Percentiles rank a stretch among this genome's conserved stretches.
Conservation (phyloP, 2,888 invertebrate genomes). For the Eristalis arbustorum region DNA sequence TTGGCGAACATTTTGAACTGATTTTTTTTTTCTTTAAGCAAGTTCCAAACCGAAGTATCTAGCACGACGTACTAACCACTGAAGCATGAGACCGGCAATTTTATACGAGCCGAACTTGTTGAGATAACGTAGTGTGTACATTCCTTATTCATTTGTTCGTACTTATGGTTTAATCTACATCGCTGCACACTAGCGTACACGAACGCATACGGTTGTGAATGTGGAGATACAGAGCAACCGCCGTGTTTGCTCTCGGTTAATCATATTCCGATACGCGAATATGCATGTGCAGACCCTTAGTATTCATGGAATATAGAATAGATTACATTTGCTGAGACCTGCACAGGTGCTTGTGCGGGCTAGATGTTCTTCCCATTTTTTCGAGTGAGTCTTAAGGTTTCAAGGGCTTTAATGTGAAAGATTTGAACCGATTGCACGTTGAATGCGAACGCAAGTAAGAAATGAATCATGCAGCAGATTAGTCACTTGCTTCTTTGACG, state of each 20-base stretch:
- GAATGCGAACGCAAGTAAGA: too few species aligned
- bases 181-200: neutral
- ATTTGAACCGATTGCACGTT: too few species aligned
- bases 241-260: conserved; percentile 47
- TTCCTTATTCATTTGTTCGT: neutral
- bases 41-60: conserved; percentile 10
- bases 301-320: conserved; percentile 68
- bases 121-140: conserved; percentile 41
- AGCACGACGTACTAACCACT: conserved; percentile 10
- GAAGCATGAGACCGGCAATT: conserved; percentile 1
- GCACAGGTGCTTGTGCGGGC: neutral
- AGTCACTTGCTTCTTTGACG: too few species aligned
- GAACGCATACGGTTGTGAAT: neutral
- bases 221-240: conserved; percentile 8
- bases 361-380: neutral
- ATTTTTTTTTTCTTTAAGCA: neutral
- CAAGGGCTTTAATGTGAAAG: too few species aligned
- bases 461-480: too few species aligned
- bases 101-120: conserved; percentile 25
- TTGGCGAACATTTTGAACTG: conserved; percentile 44
- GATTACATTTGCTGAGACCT: conserved; percentile 20
- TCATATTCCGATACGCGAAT: conserved; percentile 49
- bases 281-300: conserved; percentile 58
- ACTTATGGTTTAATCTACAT: conserved; percentile 13
- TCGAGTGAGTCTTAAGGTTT: neutral